phyloP scores from a whole-genome alignment of 2,888 invertebrate species.

The Heliconius ethilla region DNA sequence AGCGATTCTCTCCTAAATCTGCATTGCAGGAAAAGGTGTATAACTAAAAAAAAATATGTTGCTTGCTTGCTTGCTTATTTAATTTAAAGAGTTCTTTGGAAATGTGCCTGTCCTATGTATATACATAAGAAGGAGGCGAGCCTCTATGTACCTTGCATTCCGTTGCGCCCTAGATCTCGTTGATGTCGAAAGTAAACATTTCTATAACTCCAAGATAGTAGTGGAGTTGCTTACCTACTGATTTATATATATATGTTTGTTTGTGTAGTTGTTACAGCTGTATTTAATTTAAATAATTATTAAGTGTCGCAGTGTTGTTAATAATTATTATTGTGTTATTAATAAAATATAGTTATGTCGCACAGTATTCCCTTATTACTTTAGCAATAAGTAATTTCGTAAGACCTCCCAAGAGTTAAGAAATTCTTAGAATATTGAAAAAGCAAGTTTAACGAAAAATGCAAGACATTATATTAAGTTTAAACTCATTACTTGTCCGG shows the following conservation, averaged over 20 bases:
- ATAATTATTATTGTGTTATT: neutral
- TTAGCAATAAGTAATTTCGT: no score
- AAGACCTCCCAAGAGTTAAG: no score
- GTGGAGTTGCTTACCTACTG: neutral
- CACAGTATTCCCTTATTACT: no score
- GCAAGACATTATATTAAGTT: no score
- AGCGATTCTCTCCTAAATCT: neutral
- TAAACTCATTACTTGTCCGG: no score
- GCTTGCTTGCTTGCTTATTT: neutral
- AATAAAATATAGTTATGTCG: no score
- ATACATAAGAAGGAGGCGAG: neutral
- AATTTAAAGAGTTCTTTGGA: neutral
- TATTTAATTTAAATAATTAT: neutral
- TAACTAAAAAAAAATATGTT: neutral
- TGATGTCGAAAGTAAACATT: conserved; percentile 27
- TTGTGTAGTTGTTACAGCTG: neutral
- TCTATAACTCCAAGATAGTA: neutral
- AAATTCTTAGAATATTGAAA: no score
- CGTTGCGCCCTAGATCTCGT: conserved; percentile 25
- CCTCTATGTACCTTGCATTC: conserved; percentile 14
- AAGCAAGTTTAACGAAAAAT: no score
- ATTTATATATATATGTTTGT: no score
- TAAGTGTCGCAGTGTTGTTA: neutral
- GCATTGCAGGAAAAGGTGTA: neutral
- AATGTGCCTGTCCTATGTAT: neutral